These are phyloP conservation scores for Mesocentrotus franciscanus DNA, from an alignment of 53 echinoderm and acorn worm genomes.

Conservation along the genomic window DNA sequence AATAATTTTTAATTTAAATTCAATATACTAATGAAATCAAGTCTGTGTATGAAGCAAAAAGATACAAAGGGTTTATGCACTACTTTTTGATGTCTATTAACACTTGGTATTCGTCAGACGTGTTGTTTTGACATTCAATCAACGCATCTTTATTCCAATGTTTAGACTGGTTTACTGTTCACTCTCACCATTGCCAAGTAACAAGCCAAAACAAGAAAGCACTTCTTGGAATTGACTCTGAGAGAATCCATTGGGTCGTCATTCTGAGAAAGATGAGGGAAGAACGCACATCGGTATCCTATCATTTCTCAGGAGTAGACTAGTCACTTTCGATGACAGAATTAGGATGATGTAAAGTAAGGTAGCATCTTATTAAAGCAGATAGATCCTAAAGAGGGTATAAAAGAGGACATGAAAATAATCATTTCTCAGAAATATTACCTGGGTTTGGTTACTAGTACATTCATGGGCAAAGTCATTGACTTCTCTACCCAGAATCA, in stretches of 20 bases:
- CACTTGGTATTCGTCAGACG: background rate
- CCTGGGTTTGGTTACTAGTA: background rate
- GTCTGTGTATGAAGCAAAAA: no score
- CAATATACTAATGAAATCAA: no score
- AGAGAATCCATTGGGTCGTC: background rate
- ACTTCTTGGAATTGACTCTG: constrained; percentile 10
- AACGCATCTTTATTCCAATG: background rate
- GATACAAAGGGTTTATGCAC: no score
- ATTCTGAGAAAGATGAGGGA: background rate
- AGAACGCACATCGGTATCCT: background rate
- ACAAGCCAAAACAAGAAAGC: background rate
- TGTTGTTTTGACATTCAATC: background rate
- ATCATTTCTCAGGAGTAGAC: background rate
- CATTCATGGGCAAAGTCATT: background rate
- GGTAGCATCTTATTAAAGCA: no score
- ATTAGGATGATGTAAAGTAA: background rate
- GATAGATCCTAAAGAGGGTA: background rate
- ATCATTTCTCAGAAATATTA: background rate
- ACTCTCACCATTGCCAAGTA: background rate
- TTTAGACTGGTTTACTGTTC: background rate
- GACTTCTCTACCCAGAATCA: background rate
- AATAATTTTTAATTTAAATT: no score
- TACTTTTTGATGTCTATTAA: background rate
- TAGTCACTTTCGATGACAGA: background rate
- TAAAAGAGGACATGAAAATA: background rate